Evolutionary conservation across 64 coral and sea anemone species (phyloP).

Genomic region (Stichodactyla mertensii): DNA sequence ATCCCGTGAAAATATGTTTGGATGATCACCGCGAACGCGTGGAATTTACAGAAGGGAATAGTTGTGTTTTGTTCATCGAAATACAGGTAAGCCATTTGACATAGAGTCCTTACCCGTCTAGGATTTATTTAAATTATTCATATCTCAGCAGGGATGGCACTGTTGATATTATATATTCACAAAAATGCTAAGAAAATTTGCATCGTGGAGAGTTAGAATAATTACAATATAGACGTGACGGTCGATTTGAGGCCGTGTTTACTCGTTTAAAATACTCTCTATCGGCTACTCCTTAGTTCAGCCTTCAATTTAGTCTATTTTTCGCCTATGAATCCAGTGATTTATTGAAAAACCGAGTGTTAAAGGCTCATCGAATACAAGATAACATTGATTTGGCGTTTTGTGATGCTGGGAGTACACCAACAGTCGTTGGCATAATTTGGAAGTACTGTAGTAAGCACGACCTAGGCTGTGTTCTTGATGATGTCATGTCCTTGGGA

Average conservation of each 20-base stretch:
- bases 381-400: not conserved
- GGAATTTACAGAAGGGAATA: not conserved
- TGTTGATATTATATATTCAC: slow-evolving; percentile 22
- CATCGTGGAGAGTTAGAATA: slow-evolving; percentile 4
- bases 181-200: slow-evolving; percentile 4
- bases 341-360: not conserved
- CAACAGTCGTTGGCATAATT: not conserved
- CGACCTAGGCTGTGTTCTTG: not conserved
- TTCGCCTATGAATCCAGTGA: not conserved
- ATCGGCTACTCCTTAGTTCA: not conserved
- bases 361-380: not conserved
- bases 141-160: not conserved
- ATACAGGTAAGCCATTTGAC: not conserved
- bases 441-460: not conserved
- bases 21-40: not conserved
- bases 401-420: not conserved
- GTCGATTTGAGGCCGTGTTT: not conserved
- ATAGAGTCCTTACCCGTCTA: not conserved
- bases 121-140: slow-evolving; percentile 19
- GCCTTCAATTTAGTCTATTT: not conserved
- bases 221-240: not conserved
- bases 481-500: not conserved
- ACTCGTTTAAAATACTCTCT: slow-evolving; percentile 1
- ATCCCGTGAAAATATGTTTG: slow-evolving; percentile 1
- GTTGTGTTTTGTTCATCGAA: not conserved